These are phyloP conservation scores for Microctonus aethiopoides DNA, from an alignment of 2,888 invertebrate species.

Conservation along the genomic window DNA sequence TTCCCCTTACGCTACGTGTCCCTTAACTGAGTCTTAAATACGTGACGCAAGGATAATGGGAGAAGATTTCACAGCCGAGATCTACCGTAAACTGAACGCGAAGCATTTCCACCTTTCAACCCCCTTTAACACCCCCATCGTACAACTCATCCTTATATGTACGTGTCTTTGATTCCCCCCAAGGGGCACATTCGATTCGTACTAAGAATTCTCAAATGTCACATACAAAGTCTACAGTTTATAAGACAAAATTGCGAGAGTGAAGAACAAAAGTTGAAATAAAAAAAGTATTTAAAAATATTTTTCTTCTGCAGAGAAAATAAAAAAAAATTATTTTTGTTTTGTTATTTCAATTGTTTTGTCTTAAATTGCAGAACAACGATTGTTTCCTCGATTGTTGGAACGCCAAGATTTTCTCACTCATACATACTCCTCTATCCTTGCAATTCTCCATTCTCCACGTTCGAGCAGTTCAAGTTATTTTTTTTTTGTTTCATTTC, in stretches of 20 bases:
- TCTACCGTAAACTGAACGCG: constrained; percentile 49
- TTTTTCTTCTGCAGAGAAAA: too few relatives aligned
- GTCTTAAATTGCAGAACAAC: constrained; percentile 21
- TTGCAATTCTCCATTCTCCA: constrained; percentile 5
- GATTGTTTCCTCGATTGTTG: constrained; percentile 46
- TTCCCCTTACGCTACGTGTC: constrained; percentile 51
- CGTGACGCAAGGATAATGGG: constrained; percentile 59
- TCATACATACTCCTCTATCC: background rate
- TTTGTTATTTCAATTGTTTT: background rate
- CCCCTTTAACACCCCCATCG: background rate
- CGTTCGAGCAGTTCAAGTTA: constrained; percentile 17
- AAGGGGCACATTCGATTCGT: background rate
- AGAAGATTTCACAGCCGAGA: constrained; percentile 51
- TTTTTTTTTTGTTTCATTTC: constrained; percentile 7
- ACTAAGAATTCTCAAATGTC: constrained; percentile 9
- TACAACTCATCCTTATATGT: constrained; percentile 3
- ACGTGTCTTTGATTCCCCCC: constrained; percentile 35
- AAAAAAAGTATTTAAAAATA: background rate
- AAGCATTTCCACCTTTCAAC: constrained; percentile 21
- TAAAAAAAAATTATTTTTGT: background rate
- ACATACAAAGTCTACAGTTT: background rate
- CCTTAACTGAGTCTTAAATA: constrained; percentile 63
- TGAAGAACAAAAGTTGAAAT: too few relatives aligned
- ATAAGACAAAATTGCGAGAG: too few relatives aligned
- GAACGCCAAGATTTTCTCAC: constrained; percentile 37